Conservation (phyloP, 92 coral and sea anemone genomes). For the Nematostella vectensis region DNA sequence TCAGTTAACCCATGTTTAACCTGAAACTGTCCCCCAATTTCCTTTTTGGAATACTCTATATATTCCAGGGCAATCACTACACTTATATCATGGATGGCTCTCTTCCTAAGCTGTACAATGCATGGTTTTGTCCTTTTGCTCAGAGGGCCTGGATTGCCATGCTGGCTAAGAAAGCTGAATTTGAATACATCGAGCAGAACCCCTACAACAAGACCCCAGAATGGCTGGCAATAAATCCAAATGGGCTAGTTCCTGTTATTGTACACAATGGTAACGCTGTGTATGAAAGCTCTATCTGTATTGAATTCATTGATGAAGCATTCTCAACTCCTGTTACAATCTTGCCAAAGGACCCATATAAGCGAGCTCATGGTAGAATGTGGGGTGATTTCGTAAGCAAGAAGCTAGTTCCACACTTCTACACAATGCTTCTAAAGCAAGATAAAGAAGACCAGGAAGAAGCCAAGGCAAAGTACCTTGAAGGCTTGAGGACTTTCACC, state of each 20-base stretch:
- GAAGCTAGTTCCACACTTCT: constrained; percentile 48
- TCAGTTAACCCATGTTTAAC: too few species aligned
- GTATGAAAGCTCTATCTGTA: constrained; percentile 62
- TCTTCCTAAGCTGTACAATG: constrained; percentile 40
- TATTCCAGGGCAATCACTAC: too few species aligned
- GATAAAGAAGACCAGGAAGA: constrained; percentile 37
- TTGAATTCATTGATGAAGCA: constrained; percentile 65
- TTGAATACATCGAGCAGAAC: constrained; percentile 66
- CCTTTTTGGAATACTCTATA: too few species aligned
- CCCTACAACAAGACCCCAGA: constrained; percentile 74
- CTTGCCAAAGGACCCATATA: constrained; percentile 53
- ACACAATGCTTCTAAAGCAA: constrained; percentile 38
- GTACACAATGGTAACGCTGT: constrained; percentile 36
- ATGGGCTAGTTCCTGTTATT: constrained; percentile 58
- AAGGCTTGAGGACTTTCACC: constrained; percentile 35
- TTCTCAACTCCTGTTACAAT: constrained; percentile 31
- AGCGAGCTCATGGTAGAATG: constrained; percentile 63
- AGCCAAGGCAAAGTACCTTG: constrained; percentile 36
- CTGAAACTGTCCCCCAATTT: too few species aligned
- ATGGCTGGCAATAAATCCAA: constrained; percentile 65
- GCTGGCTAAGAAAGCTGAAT: constrained; percentile 54
- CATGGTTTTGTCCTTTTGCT: constrained; percentile 82
- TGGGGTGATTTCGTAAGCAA: constrained; percentile 73
- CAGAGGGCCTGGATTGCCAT: constrained; percentile 73
- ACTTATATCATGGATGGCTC: constrained; percentile 23